Evolutionary conservation across 2,797 vertebrate genomes (phyloP).

Genomic region (Carapus acus): DNA sequence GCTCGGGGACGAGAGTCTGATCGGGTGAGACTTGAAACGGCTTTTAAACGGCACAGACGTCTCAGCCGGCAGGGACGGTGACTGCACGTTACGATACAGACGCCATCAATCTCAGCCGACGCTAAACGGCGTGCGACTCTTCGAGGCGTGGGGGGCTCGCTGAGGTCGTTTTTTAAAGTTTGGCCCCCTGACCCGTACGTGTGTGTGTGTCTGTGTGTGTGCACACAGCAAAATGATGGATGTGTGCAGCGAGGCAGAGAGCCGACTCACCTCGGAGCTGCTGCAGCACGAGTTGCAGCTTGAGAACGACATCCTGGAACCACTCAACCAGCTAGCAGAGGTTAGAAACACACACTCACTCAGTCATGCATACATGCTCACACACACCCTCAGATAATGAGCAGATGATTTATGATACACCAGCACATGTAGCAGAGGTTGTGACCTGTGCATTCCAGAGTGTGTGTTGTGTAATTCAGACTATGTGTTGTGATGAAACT

Average conservation of each 20-base stretch:
- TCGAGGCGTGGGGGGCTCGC: too few relatives aligned
- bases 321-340: conserved; percentile 74
- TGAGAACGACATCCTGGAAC: conserved; percentile 86
- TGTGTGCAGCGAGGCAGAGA: conserved; percentile 87
- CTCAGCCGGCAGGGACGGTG: background rate
- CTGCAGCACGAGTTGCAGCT: conserved; percentile 86
- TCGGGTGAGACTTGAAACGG: conserved; percentile 73
- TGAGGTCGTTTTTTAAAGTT: too few relatives aligned
- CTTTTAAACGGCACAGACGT: too few relatives aligned
- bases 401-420: too few relatives aligned
- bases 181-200: too few relatives aligned
- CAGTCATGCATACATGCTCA: background rate
- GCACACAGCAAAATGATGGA: conserved; percentile 87
- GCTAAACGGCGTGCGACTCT: background rate
- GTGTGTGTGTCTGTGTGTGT: conserved; percentile 24
- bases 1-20: conserved; percentile 85
- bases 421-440: too few relatives aligned
- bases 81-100: too few relatives aligned
- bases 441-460: background rate
- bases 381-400: too few relatives aligned
- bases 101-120: too few relatives aligned
- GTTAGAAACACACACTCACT: conserved; percentile 31
- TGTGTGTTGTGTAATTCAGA: background rate
- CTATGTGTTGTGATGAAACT: too few relatives aligned
- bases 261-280: conserved; percentile 82